Conservation (phyloP, 2,797 vertebrate species). For the Eulemur albifrons region DNA sequence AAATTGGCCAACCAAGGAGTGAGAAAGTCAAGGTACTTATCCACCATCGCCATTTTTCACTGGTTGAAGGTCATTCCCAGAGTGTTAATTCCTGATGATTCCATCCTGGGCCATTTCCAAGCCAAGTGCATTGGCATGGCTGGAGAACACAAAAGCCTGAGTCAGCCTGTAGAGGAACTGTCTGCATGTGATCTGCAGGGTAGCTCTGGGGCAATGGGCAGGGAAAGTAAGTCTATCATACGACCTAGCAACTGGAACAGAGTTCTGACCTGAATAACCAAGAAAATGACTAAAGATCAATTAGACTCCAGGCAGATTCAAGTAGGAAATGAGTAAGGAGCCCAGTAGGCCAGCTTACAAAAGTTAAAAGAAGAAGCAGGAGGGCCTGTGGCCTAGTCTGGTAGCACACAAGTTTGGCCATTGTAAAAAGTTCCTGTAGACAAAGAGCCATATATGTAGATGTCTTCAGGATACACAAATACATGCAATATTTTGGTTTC, state of each 20-base stretch:
- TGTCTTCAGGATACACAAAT: neutral
- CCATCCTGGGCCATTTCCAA: neutral
- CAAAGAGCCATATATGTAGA: neutral
- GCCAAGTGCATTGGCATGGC: neutral
- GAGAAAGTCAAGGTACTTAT: neutral
- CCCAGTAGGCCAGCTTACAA: rapidly evolving
- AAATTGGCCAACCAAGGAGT: neutral
- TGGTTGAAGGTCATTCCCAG: neutral
- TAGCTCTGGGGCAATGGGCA: neutral
- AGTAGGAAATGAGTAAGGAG: neutral
- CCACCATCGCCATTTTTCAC: neutral
- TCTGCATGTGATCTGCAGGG: neutral
- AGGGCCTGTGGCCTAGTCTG: neutral
- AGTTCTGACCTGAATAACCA: neutral
- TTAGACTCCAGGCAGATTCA: neutral
- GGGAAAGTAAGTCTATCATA: neutral
- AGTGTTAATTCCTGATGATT: neutral
- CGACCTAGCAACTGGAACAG: neutral
- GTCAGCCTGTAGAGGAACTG: neutral
- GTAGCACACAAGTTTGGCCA: neutral
- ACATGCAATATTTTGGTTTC: neutral
- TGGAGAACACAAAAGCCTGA: neutral
- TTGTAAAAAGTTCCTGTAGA: neutral
- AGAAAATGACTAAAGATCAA: neutral
- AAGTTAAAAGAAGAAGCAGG: neutral